A percentile compares a stretch with the other conserved stretches of the same genome.
These are phyloP conservation scores for Pammene fasciana DNA, from an alignment of 2,888 invertebrate species.

Conservation along the genomic window DNA sequence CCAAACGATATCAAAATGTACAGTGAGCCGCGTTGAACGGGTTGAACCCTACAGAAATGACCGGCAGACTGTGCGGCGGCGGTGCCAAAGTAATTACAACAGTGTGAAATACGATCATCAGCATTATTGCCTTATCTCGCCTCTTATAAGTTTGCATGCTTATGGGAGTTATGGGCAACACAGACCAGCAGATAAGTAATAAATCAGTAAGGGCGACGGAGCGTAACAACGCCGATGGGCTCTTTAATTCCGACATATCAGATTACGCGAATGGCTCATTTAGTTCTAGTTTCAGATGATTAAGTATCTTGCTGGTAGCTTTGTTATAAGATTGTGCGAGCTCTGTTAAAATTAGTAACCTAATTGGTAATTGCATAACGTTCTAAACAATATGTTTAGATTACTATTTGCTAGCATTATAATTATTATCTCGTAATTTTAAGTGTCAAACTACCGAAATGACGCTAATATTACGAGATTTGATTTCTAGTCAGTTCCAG, in stretches of 20 bases:
- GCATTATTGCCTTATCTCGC: slow-evolving; percentile 8
- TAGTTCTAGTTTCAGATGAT: slow-evolving; percentile 41
- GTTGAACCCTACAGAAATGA: background rate
- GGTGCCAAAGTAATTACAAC: background rate
- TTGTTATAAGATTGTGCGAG: slow-evolving; percentile 2
- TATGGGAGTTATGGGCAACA: background rate
- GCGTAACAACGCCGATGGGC: slow-evolving; percentile 32
- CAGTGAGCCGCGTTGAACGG: background rate
- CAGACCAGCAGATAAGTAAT: slow-evolving; percentile 34
- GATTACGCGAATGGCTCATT: slow-evolving; percentile 46
- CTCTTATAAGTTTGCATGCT: slow-evolving; percentile 14
- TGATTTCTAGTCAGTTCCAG: too few species aligned
- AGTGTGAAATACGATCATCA: slow-evolving; percentile 6
- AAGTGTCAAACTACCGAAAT: too few species aligned
- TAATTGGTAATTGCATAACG: background rate
- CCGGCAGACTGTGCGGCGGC: background rate
- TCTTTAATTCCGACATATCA: slow-evolving; percentile 41
- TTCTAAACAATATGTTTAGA: too few species aligned
- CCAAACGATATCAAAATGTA: too few species aligned
- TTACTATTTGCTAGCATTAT: too few species aligned
- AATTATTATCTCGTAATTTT: too few species aligned
- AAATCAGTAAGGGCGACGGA: slow-evolving; percentile 32
- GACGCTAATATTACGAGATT: too few species aligned
- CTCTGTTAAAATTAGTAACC: background rate
- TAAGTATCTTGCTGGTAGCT: slow-evolving; percentile 15